Evolutionary conservation across 2,797 vertebrate genomes (phyloP), one percentile per base, ranked within the genome.

Genomic region (Malacoraja senta): DNA sequence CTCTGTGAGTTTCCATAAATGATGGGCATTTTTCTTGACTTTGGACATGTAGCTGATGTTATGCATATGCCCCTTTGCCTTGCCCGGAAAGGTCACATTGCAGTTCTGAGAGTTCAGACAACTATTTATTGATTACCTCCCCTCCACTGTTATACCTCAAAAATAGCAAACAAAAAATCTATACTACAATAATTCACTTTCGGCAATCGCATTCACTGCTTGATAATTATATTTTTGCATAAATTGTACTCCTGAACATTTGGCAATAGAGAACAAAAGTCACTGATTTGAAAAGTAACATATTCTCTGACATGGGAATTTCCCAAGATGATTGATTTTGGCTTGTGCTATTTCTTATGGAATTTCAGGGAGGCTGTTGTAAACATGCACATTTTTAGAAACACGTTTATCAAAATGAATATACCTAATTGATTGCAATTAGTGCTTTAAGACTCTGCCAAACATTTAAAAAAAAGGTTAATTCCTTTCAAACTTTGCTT

Each of bases 131-230:
- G 84, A 88, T 88, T 63, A 9, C 84, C n/a, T 74, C 71, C 63
- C n/a, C 17, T 68, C 63, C 61, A 29, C 84, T 65, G 63, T 68
- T 88, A 88, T 88, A 88, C 17, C 63, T 88, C 84, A 88, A 88
- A 86, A 88, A 88, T 88, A 68, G 84, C 84, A 88, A 88, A 68
- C 26, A 84, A 84, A 88, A 88, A 88, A 68, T 88, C 84, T 88
- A 88, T 88, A 10, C 17, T 21, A 32, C 65, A 68, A 88, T 63
- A 21, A 6, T 65, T 68, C n/a, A 32, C 84, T 88, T 88, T 88
- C 84, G 21, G 63, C n/a, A 68, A 63, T 65, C n/a, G 32, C 65
- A 88, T 65, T 86, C n/a, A 63, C 7, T 88, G 63, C n/a, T 88
- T 88, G 84, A 65, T 88, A 68, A 88, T 32, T 68, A 68, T 35